Percentiles rank a stretch among this genome's conserved stretches.
Evolutionary conservation across 2,113 vertebrate species (phyloP).

Genomic region (Numenius arquata): DNA sequence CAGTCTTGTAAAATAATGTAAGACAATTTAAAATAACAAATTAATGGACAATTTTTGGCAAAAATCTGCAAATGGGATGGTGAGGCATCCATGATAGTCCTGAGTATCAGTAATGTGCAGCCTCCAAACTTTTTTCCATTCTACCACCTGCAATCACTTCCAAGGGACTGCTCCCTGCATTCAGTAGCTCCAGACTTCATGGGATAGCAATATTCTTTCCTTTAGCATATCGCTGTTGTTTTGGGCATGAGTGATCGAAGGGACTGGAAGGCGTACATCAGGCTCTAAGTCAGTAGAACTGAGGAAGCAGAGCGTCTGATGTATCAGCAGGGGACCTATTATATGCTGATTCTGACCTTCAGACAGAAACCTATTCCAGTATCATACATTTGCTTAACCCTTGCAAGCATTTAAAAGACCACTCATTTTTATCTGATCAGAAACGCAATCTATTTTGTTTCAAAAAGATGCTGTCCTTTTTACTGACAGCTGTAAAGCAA

Average conservation of each 20-base stretch:
- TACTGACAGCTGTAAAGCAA: background rate
- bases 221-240: background rate
- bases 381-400: background rate
- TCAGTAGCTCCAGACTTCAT: background rate
- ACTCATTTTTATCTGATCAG: constrained; percentile 4
- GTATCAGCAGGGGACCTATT: background rate
- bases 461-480: background rate
- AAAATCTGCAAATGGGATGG: background rate
- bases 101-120: background rate
- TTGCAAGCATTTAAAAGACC: background rate
- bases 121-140: background rate
- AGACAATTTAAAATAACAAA: background rate
- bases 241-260: background rate
- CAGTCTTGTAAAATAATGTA: background rate
- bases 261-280: background rate
- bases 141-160: background rate
- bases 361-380: background rate
- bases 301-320: background rate
- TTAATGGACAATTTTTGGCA: background rate
- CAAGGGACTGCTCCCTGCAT: background rate
- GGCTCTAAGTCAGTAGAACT: background rate
- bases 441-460: background rate
- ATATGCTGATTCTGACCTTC: constrained; percentile 1
- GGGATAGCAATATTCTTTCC: background rate
- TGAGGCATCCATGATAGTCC: background rate